Base-by-base conservation (phyloP, 2,888 invertebrate genomes). In the Drosophila flavopinicola region DNA sequence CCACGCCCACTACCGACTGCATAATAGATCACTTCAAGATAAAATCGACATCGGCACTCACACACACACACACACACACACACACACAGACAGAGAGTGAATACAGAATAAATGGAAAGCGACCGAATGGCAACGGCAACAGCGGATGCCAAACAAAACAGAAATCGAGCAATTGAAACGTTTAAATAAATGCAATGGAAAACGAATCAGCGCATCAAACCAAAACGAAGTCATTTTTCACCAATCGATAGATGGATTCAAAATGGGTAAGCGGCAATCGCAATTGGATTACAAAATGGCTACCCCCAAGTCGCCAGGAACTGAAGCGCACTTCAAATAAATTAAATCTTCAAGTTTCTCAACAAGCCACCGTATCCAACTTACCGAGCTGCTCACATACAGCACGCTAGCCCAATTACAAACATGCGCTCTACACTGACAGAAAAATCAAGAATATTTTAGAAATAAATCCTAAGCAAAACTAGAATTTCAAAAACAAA, bases 291-390 rank as follows among this genome's bases (percentile, higher is more conserved):
- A 44, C 58, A 20, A 49, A 64, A 39, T 61, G 42, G 35, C 35
- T 33, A 59, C 39, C 42, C 44, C 45, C 58, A 48, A 59, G 54
- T 65, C 33, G 25, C 38, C 65, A 65, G 30, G 11, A 66, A 35
- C 11, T 61, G 48, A 63, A 75, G 66, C 66, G 60, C 72, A 69
- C 85, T 85, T 79, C 60, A 85, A 85, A 83, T 79, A 84, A 85
- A 84, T 84, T 85, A 84, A 84, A 83, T 85, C 79, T 73, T 79
- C 78, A 78, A 85, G 78, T 72, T 66, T 47, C 56, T 54, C 60
- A 58, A 67, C 70, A 73, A 64, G 59, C 45, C 61, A 75, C 49
- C 58, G 59, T 48, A 53, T 52, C 20, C 35, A 39, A 60, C 58
- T 56, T 66, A 67, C 66, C 64, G 69, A 78, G 68, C 67, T 71